Conservation (phyloP, 2,888 invertebrate species). For the Congeria kusceri region DNA sequence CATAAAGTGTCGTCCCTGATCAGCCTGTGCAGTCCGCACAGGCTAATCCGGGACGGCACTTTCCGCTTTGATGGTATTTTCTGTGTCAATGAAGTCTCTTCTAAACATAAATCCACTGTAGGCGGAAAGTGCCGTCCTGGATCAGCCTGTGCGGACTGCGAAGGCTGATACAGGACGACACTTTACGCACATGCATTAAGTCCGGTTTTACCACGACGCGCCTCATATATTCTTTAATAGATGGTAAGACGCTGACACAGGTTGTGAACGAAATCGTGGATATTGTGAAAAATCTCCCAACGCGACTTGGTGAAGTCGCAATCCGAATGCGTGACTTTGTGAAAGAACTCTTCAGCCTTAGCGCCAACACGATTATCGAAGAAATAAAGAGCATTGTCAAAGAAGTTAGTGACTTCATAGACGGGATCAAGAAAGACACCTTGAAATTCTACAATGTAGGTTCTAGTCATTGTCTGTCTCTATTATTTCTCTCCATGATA, state of each 20-base stretch:
- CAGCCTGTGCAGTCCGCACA: no score
- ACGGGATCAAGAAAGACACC: constrained; percentile 44
- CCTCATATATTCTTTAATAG: not conserved
- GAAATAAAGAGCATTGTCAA: constrained; percentile 29
- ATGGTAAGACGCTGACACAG: not conserved
- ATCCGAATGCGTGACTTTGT: constrained; percentile 3
- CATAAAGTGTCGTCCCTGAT: no score
- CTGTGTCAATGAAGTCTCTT: no score
- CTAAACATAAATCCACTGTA: no score
- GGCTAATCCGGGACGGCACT: no score
- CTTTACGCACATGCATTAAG: no score
- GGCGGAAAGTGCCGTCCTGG: no score
- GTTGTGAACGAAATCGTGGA: not conserved
- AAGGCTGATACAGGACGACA: no score
- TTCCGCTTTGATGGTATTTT: no score
- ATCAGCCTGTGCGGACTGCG: no score
- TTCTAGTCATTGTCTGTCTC: no score
- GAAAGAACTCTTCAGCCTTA: not conserved
- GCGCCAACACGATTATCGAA: not conserved
- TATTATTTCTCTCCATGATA: not conserved
- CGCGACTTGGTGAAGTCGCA: not conserved
- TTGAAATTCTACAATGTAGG: constrained; percentile 49
- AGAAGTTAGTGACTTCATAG: constrained; percentile 36
- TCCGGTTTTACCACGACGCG: no score
- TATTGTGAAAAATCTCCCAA: constrained; percentile 5